phyloP scores from a whole-genome alignment of 2,888 invertebrate species.

The Bombylius major region DNA sequence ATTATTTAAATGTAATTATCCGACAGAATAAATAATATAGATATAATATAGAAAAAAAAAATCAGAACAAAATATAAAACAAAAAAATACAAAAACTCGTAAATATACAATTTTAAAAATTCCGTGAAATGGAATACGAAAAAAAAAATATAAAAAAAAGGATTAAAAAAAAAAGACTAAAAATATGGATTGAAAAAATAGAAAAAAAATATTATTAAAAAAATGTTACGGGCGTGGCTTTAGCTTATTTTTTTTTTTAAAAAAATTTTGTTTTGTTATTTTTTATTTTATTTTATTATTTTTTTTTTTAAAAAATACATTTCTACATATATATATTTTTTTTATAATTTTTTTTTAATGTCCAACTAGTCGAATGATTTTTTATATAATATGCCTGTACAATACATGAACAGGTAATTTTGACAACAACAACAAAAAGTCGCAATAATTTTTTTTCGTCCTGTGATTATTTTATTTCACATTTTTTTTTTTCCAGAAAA shows the following conservation, averaged over 20 bases:
- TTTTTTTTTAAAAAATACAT: no score
- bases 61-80: no score
- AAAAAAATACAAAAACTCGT: no score
- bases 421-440: not conserved
- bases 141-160: no score
- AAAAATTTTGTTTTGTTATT: no score
- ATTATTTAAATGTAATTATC: slow-evolving; percentile 38
- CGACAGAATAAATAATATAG: slow-evolving; percentile 10
- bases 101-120: no score
- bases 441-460: no score
- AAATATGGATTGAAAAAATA: not conserved
- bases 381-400: slow-evolving; percentile 7
- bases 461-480: not conserved
- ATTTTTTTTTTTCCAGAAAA: not conserved
- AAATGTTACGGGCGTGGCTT: slow-evolving; percentile 12
- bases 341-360: not conserved
- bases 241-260: not conserved
- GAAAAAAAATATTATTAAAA: not conserved
- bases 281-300: no score
- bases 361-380: not conserved
- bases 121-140: no score
- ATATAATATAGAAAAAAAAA: slow-evolving; percentile 25
- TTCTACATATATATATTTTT: not conserved
- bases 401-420: slow-evolving; percentile 10
- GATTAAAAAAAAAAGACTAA: no score